A percentile compares a stretch with the other conserved stretches of the same genome.
phyloP scores from a whole-genome alignment of 2,113 vertebrate species.

The Perca schrenkii region DNA sequence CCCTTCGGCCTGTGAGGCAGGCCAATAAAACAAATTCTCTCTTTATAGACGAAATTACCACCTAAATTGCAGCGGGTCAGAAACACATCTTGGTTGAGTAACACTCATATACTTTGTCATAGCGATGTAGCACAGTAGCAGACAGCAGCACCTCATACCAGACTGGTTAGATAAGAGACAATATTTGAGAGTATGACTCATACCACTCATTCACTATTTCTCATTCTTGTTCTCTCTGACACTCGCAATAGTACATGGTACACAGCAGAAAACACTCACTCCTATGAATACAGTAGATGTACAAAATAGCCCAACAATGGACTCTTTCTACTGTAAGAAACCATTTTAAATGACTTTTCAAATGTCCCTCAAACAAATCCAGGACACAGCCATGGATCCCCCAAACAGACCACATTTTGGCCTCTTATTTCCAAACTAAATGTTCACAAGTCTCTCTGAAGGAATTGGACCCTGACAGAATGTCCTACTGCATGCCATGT shows the following conservation, averaged over 20 bases:
- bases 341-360: not conserved
- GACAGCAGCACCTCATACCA: conserved; percentile 36
- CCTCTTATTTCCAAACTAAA: not conserved
- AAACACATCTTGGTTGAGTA: conserved; percentile 35
- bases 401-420: not conserved
- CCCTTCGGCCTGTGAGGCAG: not conserved
- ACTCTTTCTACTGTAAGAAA: conserved; percentile 6
- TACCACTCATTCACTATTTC: conserved; percentile 33
- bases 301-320: conserved; percentile 1
- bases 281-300: not conserved
- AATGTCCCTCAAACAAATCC: not conserved
- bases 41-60: conserved; percentile 27
- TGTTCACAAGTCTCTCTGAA: not conserved
- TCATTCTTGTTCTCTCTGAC: conserved; percentile 6
- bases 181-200: conserved; percentile 59
- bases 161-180: conserved; percentile 39
- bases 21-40: conserved; percentile 13
- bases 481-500: not conserved
- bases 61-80: conserved; percentile 12
- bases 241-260: not conserved
- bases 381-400: not conserved
- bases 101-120: conserved; percentile 27
- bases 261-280: not conserved
- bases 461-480: not conserved
- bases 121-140: conserved; percentile 25